These are phyloP conservation scores for Pygoscelis adeliae DNA, from an alignment of 2,113 vertebrate genomes.

Conservation along the genomic window DNA sequence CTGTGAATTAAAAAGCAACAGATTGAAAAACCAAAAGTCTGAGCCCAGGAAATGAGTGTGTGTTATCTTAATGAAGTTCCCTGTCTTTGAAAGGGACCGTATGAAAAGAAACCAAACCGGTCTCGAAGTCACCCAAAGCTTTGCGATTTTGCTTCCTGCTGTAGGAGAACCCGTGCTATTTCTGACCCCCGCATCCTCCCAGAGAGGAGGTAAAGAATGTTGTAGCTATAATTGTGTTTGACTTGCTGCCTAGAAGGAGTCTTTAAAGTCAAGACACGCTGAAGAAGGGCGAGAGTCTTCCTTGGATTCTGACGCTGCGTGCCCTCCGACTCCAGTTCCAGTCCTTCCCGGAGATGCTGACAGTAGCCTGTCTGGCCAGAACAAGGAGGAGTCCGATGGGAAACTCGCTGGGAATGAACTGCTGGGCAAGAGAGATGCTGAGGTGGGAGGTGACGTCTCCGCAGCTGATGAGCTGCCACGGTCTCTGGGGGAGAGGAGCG, in stretches of 20 bases:
- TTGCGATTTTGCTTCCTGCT: background rate
- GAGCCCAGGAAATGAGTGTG: background rate
- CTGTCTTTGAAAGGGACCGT: background rate
- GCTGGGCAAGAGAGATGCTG: background rate
- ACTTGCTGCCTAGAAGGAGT: conserved; percentile 56
- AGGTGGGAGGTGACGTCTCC: background rate
- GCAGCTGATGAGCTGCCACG: background rate
- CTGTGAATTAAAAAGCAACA: background rate
- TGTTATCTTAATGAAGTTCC: background rate
- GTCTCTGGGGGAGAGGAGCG: background rate
- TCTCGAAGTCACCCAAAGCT: conserved; percentile 32
- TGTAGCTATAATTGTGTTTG: conserved; percentile 25
- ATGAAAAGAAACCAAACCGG: background rate
- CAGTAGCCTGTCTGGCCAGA: background rate
- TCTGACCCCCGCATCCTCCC: background rate
- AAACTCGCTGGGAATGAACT: background rate
- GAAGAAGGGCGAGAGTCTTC: conserved; percentile 50
- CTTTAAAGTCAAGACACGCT: conserved; percentile 30
- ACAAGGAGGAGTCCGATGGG: background rate
- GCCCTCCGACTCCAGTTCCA: background rate
- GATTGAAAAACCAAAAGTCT: background rate
- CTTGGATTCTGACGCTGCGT: background rate
- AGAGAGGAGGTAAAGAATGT: background rate
- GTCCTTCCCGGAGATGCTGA: background rate
- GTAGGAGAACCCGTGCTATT: background rate